phyloP scores from a whole-genome alignment of 2,888 invertebrate genomes.

The Ophioninae sp. region DNA sequence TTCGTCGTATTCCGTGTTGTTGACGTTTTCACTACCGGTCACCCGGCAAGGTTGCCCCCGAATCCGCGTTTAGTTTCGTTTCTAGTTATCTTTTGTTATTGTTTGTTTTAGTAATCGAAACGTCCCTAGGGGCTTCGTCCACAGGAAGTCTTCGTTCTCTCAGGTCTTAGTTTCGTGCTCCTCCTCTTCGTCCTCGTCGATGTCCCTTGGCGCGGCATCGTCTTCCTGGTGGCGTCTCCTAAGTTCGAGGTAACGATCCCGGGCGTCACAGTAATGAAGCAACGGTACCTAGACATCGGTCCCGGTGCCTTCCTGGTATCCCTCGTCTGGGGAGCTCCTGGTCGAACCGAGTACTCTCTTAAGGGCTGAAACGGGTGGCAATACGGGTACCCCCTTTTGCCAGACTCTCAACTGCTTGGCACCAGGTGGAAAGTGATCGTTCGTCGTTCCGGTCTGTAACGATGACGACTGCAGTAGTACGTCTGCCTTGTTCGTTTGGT shows the following conservation, averaged over 20 bases:
- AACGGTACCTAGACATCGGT: conserved; percentile 90
- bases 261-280: conserved; percentile 78
- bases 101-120: conserved; percentile 1
- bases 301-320: conserved; percentile 95
- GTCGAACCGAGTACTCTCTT: conserved; percentile 92
- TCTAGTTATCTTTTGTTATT: not conserved
- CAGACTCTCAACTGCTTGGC: conserved; percentile 93
- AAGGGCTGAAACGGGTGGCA: conserved; percentile 92
- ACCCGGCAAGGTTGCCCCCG: conserved; percentile 69
- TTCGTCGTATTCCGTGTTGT: conserved; percentile 28
- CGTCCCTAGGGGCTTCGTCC: conserved; percentile 5
- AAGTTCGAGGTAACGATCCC: conserved; percentile 76
- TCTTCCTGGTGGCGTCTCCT: conserved; percentile 75
- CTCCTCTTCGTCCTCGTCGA: conserved; percentile 49
- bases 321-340: conserved; percentile 94
- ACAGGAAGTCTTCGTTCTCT: conserved; percentile 30
- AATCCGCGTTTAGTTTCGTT: conserved; percentile 1
- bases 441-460: conserved; percentile 69
- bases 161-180: conserved; percentile 39
- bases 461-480: conserved; percentile 65
- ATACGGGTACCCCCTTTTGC: conserved; percentile 92
- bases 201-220: conserved; percentile 34
- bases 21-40: conserved; percentile 73
- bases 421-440: conserved; percentile 82
- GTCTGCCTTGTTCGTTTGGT: conserved; percentile 84